A percentile compares a stretch with the other conserved stretches of the same genome.
phyloP scores from a whole-genome alignment of 2,113 vertebrate species.

The Melanotaenia duboulayi region DNA sequence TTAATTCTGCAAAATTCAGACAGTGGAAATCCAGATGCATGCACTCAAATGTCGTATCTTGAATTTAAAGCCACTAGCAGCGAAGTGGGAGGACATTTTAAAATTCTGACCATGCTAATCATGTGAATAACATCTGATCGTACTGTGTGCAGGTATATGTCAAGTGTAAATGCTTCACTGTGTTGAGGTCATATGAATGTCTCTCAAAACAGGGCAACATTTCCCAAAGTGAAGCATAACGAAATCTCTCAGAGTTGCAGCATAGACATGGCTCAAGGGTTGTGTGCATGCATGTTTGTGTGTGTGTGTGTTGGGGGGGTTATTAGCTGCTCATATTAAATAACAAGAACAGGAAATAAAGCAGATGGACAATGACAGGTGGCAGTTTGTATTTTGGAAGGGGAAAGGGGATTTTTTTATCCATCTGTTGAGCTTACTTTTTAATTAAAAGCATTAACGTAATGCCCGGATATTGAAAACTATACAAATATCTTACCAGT shows the following conservation, averaged over 20 bases:
- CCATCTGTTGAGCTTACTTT: slow-evolving; percentile 53
- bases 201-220: neutral
- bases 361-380: slow-evolving; percentile 61
- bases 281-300: too few relatives aligned
- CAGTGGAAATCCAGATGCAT: neutral
- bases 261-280: slow-evolving; percentile 25
- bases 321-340: slow-evolving; percentile 56
- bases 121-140: slow-evolving; percentile 5
- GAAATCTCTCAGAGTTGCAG: neutral
- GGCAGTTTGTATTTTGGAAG: slow-evolving; percentile 55
- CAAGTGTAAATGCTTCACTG: neutral
- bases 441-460: slow-evolving; percentile 51
- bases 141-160: neutral
- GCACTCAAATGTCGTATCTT: neutral
- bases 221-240: neutral
- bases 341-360: slow-evolving; percentile 45
- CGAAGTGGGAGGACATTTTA: neutral
- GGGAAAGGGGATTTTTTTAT: slow-evolving; percentile 19
- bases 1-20: slow-evolving; percentile 33
- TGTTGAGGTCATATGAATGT: too few relatives aligned
- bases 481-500: slow-evolving; percentile 5
- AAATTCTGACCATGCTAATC: neutral
- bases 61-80: slow-evolving; percentile 15
- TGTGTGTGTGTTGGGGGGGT: too few relatives aligned
- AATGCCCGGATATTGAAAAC: slow-evolving; percentile 20